These are phyloP conservation scores for Crypturellus undulatus DNA, from an alignment of 2,113 vertebrate species.

Conservation along the genomic window DNA sequence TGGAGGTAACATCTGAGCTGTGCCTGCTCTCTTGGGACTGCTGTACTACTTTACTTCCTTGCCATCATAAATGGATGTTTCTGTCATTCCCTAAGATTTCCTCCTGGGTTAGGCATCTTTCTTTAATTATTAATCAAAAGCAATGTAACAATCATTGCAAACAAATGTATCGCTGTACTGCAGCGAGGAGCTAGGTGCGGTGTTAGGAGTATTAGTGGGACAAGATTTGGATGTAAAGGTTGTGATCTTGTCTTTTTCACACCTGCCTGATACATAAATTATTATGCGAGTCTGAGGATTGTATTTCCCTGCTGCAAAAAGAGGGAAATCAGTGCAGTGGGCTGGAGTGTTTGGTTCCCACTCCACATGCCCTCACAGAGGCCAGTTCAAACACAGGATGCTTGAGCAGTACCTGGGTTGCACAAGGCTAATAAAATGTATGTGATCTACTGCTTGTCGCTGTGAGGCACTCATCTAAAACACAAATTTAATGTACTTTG, in stretches of 20 bases:
- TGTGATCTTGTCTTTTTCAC: conserved; percentile 55
- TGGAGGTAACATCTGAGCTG: conserved; percentile 82
- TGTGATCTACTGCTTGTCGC: conserved; percentile 41
- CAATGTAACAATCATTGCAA: conserved; percentile 68
- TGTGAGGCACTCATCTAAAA: conserved; percentile 31
- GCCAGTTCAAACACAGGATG: neutral
- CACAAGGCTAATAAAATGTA: conserved; percentile 24
- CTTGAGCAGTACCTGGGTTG: neutral
- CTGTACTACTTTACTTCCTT: conserved; percentile 67
- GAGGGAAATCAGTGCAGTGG: conserved; percentile 2
- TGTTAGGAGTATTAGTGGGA: conserved; percentile 1
- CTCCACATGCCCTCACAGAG: neutral
- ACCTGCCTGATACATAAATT: conserved; percentile 68
- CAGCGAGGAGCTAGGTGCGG: conserved; percentile 11
- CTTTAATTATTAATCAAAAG: conserved; percentile 80
- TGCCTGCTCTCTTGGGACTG: conserved; percentile 76
- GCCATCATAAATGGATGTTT: conserved; percentile 73
- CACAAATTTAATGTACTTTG: conserved; percentile 52
- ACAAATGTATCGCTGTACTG: conserved; percentile 58
- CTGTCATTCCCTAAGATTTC: conserved; percentile 60
- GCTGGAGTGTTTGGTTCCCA: neutral
- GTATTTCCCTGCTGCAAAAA: conserved; percentile 47
- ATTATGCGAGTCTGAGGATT: conserved; percentile 36
- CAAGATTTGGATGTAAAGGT: conserved; percentile 21
- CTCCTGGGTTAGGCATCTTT: conserved; percentile 58